Base-by-base conservation (phyloP, 2,113 vertebrate genomes). In the Polypterus bichir region DNA sequence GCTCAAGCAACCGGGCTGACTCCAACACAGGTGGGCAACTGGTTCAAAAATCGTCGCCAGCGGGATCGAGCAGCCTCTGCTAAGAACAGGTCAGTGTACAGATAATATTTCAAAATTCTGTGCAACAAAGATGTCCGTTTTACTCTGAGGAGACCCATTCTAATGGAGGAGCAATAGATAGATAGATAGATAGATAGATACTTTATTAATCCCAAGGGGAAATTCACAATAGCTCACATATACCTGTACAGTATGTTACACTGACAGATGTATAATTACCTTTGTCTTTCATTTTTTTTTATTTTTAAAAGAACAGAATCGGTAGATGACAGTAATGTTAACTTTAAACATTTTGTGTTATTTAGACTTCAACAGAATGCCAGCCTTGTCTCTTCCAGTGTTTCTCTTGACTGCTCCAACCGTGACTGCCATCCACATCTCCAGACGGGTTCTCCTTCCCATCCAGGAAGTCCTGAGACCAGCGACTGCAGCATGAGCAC, bases 1-100 rank as follows among this genome's bases (percentile, higher is more conserved):
- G 86, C 86, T 57, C 86, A 88, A 76, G 86, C 84, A 55, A 88
- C 86, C 0, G 86, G 86, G 1, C 86, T 88, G 68, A 88, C 86
- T 0, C 84, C 86, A 45, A 88, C 81, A 1, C 86, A 88, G 74
- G 86, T 88, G 4, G 86, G 86, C 11, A 88, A 88, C 82, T 88
- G 86, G 86, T 88, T 88, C 76, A 88, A 88, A 67, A 88, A 88
- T 68, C 82, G 86, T 3, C 79, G 86, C 1, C 86, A 88, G 61
- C 71, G 86, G 62, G 86, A 88, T 69, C 74, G 86, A 0, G 86
- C 86, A 1, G 86, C 86, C 1, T 86, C 86, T 1, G 86, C 86
- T 11, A 88, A 88, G 64, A 88, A 88, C 77, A 83, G 86, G 86
- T 86, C 66, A 1, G 49, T 5, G 27, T 27, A 27, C 27, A 27